Conservation (phyloP, 2,888 invertebrate genomes). For the Amiota communis region DNA sequence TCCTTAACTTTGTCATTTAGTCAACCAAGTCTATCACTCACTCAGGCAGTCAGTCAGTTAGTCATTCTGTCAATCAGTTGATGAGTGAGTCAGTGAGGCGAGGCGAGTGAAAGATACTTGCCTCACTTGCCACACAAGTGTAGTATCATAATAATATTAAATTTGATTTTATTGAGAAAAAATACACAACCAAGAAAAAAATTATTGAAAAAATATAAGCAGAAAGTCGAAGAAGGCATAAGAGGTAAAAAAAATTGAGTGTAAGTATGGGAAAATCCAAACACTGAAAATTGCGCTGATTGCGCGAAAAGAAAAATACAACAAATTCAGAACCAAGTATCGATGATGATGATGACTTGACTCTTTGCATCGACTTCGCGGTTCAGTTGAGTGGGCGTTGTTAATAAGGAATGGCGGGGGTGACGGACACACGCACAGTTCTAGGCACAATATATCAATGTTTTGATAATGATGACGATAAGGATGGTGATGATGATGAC, state of each 20-base stretch:
- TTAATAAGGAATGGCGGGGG: not conserved
- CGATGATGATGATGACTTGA: slow-evolving; percentile 52
- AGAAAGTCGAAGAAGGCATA: slow-evolving; percentile 42
- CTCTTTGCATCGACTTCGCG: not conserved
- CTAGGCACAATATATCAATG: slow-evolving; percentile 5
- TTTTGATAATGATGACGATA: not conserved
- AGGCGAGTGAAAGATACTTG: slow-evolving; percentile 55
- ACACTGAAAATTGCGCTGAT: slow-evolving; percentile 16
- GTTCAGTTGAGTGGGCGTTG: not conserved
- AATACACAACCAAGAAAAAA: slow-evolving; percentile 28
- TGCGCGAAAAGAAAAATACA: not conserved
- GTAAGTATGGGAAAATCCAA: slow-evolving; percentile 1
- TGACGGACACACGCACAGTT: slow-evolving; percentile 17
- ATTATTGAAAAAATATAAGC: slow-evolving; percentile 33
- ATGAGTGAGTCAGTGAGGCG: not conserved
- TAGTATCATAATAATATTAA: slow-evolving; percentile 65
- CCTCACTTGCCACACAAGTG: slow-evolving; percentile 64
- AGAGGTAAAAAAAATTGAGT: slow-evolving; percentile 35
- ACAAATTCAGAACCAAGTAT: slow-evolving; percentile 46
- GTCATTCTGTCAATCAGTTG: not conserved
- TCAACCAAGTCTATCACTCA: slow-evolving; percentile 4
- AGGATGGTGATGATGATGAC: not conserved
- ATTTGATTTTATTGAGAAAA: slow-evolving; percentile 56
- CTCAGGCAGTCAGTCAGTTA: not conserved
- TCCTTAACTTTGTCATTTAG: not conserved